A percentile compares a stretch with the other conserved stretches of the same genome.
Conservation (phyloP, 1,140 invertebrate species). For the Tenebrio molitor region DNA sequence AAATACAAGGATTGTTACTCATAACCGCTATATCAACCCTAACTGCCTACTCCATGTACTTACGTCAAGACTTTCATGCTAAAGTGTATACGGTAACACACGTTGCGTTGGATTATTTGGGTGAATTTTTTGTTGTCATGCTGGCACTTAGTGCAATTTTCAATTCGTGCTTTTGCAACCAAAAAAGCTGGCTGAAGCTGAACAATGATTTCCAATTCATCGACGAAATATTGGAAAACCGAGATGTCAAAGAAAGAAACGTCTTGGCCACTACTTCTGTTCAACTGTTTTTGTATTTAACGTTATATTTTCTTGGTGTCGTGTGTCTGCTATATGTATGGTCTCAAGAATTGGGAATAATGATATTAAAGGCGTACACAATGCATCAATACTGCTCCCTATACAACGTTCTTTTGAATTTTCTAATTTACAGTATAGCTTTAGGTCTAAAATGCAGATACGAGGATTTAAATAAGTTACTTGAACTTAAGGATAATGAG, state of each 20-base stretch:
- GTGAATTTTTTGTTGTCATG: slow-evolving; percentile 8
- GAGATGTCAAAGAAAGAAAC: slow-evolving; percentile 6
- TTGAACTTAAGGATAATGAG: not conserved
- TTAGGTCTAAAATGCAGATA: not conserved
- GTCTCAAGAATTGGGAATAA: slow-evolving; percentile 1
- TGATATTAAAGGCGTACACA: not conserved
- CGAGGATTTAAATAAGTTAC: slow-evolving; percentile 10
- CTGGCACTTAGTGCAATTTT: slow-evolving; percentile 5
- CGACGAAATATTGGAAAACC: slow-evolving; percentile 20
- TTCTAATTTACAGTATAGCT: slow-evolving; percentile 10
- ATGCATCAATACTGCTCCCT: slow-evolving; percentile 9
- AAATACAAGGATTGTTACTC: slow-evolving; percentile 6
- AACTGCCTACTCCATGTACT: slow-evolving; percentile 8
- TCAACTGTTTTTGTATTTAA: not conserved
- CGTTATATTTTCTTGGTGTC: not conserved
- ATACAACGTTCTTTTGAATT: slow-evolving; percentile 2
- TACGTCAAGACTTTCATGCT: not conserved
- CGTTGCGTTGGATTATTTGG: slow-evolving; percentile 1
- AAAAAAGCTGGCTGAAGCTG: not conserved
- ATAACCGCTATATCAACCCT: not conserved
- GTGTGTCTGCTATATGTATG: not conserved
- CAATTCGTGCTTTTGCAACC: slow-evolving; percentile 7
- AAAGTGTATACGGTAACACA: not conserved
- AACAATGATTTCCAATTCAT: slow-evolving; percentile 20
- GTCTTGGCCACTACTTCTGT: not conserved